These are phyloP conservation scores for Capitella teleta DNA, from an alignment of 1,140 invertebrate species.

Conservation along the genomic window DNA sequence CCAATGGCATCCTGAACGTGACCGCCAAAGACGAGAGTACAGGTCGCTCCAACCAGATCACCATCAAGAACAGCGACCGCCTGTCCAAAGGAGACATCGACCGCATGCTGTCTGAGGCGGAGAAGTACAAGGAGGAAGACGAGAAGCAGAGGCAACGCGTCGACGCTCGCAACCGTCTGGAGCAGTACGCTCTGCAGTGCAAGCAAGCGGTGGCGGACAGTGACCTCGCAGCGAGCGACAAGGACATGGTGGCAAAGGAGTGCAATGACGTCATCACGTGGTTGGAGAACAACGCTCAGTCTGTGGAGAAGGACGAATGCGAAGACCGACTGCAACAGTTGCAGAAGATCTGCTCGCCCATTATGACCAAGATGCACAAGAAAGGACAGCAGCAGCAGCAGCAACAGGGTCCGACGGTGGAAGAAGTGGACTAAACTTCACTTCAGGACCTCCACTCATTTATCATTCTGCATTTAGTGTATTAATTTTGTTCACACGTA, in stretches of 20 bases:
- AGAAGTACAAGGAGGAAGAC: constrained; percentile 78
- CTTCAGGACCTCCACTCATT: no score
- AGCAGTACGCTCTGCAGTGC: constrained; percentile 92
- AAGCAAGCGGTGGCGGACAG: constrained; percentile 74
- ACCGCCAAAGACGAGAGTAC: constrained; percentile 56
- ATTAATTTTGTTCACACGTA: no score
- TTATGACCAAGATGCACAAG: no score
- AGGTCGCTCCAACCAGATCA: constrained; percentile 95
- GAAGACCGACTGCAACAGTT: constrained; percentile 38
- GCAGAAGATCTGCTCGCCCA: constrained; percentile 38
- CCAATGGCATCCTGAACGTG: constrained; percentile 44
- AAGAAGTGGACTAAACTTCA: no score
- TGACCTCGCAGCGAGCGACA: constrained; percentile 66
- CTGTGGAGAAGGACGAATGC: constrained; percentile 37
- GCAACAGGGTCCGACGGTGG: no score
- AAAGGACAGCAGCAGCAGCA: no score
- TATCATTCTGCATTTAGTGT: no score
- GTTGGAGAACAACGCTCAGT: constrained; percentile 74
- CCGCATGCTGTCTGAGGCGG: constrained; percentile 92
- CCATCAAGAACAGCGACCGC: constrained; percentile 90
- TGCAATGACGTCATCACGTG: constrained; percentile 87
- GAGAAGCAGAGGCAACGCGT: constrained; percentile 76
- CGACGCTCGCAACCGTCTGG: constrained; percentile 77
- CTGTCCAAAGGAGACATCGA: constrained; percentile 94
- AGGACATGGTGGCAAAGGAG: constrained; percentile 74